phyloP scores from a whole-genome alignment of 2,113 vertebrate species.

The Hypocryptadius cinnamomeus region DNA sequence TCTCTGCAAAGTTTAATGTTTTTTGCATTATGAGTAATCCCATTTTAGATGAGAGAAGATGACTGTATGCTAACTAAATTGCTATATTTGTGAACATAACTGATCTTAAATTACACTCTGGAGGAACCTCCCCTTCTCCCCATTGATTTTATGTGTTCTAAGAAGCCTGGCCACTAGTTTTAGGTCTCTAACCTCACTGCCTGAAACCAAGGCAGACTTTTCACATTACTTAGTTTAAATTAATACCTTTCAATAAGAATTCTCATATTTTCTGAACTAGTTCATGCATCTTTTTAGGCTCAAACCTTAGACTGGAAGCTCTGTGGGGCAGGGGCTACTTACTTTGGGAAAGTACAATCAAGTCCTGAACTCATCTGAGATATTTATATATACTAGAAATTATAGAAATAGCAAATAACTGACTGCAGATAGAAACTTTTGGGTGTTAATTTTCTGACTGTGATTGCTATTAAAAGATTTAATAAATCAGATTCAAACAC shows the following conservation, averaged over 20 bases:
- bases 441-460: neutral
- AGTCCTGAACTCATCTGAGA: neutral
- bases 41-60: neutral
- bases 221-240: neutral
- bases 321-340: neutral
- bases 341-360: neutral
- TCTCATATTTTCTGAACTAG: neutral
- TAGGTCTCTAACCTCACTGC: neutral
- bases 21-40: neutral
- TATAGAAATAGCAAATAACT: neutral
- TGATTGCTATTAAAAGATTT: conserved; percentile 30
- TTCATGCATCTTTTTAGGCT: neutral
- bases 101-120: neutral
- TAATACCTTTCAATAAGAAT: neutral
- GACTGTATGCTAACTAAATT: neutral
- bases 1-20: neutral
- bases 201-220: neutral
- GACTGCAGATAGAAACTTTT: conserved; percentile 24
- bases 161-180: neutral
- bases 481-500: conserved; percentile 40
- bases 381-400: neutral
- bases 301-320: neutral
- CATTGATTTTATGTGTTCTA: neutral
- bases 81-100: neutral
- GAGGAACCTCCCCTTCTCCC: neutral